Evolutionary conservation across 1,140 invertebrate genomes (phyloP).

Genomic region (Temnothorax nylanderi): DNA sequence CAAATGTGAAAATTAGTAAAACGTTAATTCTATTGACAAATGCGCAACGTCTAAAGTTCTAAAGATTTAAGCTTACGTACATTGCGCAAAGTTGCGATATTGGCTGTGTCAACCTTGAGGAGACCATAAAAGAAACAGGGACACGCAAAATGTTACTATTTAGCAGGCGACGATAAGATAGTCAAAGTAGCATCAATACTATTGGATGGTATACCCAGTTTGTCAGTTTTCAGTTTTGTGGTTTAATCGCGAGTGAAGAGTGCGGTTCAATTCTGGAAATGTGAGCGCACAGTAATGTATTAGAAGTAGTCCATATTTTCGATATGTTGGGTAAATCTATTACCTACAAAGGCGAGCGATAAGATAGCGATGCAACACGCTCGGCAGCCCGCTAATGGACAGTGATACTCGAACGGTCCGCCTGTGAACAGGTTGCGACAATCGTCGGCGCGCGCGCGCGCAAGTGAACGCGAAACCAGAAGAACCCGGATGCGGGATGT

Average conservation of each 20-base stretch:
- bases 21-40: neutral
- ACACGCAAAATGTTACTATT: neutral
- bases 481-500: neutral
- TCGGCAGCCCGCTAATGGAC: neutral
- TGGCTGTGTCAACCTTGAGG: neutral
- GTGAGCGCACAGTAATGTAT: neutral
- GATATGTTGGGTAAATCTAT: neutral
- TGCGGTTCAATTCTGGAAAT: neutral
- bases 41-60: neutral
- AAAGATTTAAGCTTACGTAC: neutral
- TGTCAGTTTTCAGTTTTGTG: neutral
- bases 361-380: slow-evolving; percentile 26
- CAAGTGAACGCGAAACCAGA: neutral
- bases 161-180: neutral
- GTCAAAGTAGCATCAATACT: neutral
- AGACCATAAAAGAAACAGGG: neutral
- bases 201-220: neutral
- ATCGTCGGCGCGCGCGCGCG: neutral
- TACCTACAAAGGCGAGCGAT: slow-evolving; percentile 34
- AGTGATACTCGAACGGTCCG: slow-evolving; percentile 19
- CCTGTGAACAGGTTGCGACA: neutral
- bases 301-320: neutral
- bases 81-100: neutral
- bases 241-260: neutral
- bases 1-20: neutral